Base-by-base conservation (phyloP, 2,888 invertebrate genomes). In the Diaperis boleti region DNA sequence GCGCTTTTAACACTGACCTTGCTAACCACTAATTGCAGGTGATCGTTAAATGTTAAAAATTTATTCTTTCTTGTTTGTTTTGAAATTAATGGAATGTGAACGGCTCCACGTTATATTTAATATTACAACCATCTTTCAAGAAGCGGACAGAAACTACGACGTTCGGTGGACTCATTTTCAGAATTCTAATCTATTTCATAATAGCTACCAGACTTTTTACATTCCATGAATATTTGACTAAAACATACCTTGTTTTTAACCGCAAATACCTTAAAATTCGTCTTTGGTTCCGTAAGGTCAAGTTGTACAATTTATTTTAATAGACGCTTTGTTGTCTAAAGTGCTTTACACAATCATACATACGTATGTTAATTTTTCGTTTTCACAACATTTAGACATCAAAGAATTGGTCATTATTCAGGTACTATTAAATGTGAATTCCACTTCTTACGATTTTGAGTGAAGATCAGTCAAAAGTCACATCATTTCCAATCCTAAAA, bases 31-130 rank as follows among this genome's bases (percentile, higher is more conserved):
- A 61, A 61, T 61, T 61, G 61, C 61, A 45, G 37, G 22, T 41
- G 59, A 59, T 59, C 59, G 59, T 56, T 59, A 47, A 59, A 59
- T 35, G 50, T 20, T 57, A 39, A 68, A 26, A 66, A 64, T 62
- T 62, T n/a, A 10, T 29, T 26, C 45, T 26, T 45, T 62, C 60
- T 54, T 67, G 67, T 57, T 67, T 65, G 59, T 69, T 69, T 69
- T 69, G 52, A 63, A 61, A 66, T 63, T 62, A 56, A 20, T 50
- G 69, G 69, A 69, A 69, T 67, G 69, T 67, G 66, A 69, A 69
- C 65, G 65, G 66, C 64, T 45, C 13, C 22, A 54, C 39, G n/a
- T 49, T 35, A 18, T 37, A 22, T 10, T 37, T 37, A 49, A 10
- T 33, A 15, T 20, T 39, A 41, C 41, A 3, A 26, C 26, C 6